Conservation (phyloP, 2,797 vertebrate genomes). For the Molossus molossus region DNA sequence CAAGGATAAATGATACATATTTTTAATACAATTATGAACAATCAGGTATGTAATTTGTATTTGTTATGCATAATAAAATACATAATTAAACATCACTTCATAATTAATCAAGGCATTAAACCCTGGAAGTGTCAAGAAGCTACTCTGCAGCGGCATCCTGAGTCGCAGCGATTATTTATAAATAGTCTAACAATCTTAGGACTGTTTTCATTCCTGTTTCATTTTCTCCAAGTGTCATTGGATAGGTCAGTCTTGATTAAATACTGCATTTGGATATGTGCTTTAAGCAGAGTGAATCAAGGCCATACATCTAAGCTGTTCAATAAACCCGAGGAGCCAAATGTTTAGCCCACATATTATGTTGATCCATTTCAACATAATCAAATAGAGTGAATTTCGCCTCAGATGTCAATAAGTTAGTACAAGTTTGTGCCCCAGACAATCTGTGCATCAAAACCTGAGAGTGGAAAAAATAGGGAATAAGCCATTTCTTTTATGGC, state of each 20-base stretch:
- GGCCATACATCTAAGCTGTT: not conserved
- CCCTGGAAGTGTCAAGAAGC: constrained; percentile 72
- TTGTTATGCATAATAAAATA: constrained; percentile 82
- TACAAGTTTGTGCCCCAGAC: not conserved
- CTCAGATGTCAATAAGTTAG: not conserved
- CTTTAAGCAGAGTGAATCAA: constrained; percentile 52
- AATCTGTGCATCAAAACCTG: not conserved
- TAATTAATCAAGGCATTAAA: constrained; percentile 81
- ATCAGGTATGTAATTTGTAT: constrained; percentile 81
- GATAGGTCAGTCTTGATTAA: constrained; percentile 78
- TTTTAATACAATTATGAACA: constrained; percentile 79
- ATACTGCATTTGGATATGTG: constrained; percentile 41
- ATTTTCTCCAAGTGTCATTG: constrained; percentile 77
- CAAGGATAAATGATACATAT: constrained; percentile 78
- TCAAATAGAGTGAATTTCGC: constrained; percentile 20
- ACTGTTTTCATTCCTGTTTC: constrained; percentile 58
- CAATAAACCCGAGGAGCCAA: constrained; percentile 35
- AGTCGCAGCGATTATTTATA: constrained; percentile 68
- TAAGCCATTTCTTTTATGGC: constrained; percentile 1
- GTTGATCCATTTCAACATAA: constrained; percentile 21
- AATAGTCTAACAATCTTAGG: constrained; percentile 32
- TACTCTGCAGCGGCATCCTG: constrained; percentile 52
- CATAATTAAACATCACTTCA: constrained; percentile 81
- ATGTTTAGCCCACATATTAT: constrained; percentile 25
- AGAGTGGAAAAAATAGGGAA: not conserved